These are phyloP conservation scores for Pseudochirops cupreus DNA, from an alignment of 2,797 vertebrate genomes.

Conservation along the genomic window DNA sequence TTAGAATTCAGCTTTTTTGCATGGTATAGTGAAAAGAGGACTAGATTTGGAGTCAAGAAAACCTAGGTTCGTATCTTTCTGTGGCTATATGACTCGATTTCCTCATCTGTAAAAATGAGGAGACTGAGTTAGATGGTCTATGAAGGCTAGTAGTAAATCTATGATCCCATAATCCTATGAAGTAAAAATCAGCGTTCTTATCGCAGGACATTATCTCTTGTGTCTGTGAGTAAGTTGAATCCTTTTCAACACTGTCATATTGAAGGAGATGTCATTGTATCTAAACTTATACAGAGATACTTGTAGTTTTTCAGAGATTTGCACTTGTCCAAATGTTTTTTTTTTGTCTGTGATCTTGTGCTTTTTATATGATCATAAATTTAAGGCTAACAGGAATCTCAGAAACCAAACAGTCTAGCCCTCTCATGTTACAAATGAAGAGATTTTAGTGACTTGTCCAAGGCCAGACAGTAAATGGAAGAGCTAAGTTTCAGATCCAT, in stretches of 20 bases:
- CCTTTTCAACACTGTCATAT: not conserved
- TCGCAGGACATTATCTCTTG: not conserved
- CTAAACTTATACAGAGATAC: not conserved
- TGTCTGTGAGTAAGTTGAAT: conserved; percentile 42
- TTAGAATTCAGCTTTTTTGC: conserved; percentile 23
- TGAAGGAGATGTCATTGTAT: not conserved
- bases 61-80: not conserved
- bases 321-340: not conserved
- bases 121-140: not conserved
- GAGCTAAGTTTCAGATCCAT: not conserved
- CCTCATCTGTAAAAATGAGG: not conserved
- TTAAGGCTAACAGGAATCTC: not conserved
- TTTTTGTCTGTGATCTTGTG: not conserved
- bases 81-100: not conserved
- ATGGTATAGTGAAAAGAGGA: not conserved
- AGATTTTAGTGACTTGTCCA: not conserved
- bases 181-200: not conserved
- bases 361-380: not conserved
- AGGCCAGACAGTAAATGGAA: not conserved
- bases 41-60: not conserved
- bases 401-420: not conserved
- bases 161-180: not conserved
- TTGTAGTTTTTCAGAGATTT: not conserved
- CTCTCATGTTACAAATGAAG: not conserved
- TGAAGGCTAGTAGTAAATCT: not conserved